phyloP scores from a whole-genome alignment of 2,113 vertebrate species.

The Regulus satrapa region DNA sequence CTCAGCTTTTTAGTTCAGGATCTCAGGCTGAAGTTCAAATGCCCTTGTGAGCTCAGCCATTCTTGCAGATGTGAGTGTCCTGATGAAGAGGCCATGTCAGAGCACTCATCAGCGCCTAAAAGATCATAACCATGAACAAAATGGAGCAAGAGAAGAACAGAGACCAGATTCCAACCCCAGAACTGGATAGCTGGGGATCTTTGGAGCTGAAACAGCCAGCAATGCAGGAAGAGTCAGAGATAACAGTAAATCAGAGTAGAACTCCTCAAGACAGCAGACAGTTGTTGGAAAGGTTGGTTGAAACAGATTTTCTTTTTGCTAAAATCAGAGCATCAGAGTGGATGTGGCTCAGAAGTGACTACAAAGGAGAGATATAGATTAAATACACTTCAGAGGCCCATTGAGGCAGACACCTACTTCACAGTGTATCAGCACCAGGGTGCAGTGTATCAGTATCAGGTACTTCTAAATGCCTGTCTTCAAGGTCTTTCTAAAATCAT shows the following conservation, averaged over 20 bases:
- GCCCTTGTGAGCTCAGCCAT: background rate
- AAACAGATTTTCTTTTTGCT: background rate
- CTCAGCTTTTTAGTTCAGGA: background rate
- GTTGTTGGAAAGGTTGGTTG: background rate
- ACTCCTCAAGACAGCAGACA: background rate
- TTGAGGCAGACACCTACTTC: background rate
- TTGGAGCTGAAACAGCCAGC: background rate
- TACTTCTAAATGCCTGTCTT: background rate
- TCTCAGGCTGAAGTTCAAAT: background rate
- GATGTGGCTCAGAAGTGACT: background rate
- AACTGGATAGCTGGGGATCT: background rate
- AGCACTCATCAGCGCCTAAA: background rate
- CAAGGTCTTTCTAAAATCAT: background rate
- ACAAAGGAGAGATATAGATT: background rate
- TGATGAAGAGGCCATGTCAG: background rate
- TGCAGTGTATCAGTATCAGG: fast-evolving
- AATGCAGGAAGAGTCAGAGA: background rate
- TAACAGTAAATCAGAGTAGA: background rate
- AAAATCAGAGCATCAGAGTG: background rate
- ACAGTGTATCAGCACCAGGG: background rate
- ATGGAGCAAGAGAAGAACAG: background rate
- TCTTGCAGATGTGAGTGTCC: background rate
- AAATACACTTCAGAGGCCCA: background rate
- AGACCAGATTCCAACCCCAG: background rate
- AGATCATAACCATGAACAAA: background rate